A percentile compares a stretch with the other conserved stretches of the same genome.
These are phyloP conservation scores for Matsumurasca onukii DNA, from an alignment of 1,140 invertebrate species.

Conservation along the genomic window DNA sequence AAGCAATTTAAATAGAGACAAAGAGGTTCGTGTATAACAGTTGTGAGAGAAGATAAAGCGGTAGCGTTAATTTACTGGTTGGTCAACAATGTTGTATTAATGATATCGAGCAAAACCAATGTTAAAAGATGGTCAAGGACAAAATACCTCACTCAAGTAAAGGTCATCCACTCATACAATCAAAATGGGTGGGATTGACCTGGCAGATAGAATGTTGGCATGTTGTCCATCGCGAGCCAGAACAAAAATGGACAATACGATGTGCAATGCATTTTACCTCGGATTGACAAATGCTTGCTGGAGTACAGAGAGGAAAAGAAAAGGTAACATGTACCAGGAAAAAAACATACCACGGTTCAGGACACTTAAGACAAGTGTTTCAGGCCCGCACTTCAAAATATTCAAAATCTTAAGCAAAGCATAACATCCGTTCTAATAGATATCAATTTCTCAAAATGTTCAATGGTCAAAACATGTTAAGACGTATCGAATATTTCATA, in stretches of 20 bases:
- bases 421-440: no score
- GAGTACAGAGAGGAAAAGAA: no score
- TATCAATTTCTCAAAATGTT: no score
- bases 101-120: conserved; percentile 28
- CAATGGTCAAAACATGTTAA: no score
- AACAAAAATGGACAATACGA: conserved; percentile 37
- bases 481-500: no score
- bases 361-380: no score
- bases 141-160: conserved; percentile 40
- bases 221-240: conserved; percentile 37
- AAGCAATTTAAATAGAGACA: no score
- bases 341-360: no score
- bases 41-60: conserved; percentile 12
- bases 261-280: conserved; percentile 34
- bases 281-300: no score
- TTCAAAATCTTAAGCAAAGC: no score
- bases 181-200: conserved; percentile 43
- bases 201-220: conserved; percentile 34
- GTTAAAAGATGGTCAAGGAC: conserved; percentile 43
- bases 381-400: no score
- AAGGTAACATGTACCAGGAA: no score
- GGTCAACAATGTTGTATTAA: conserved; percentile 27
- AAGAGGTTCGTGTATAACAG: background rate
- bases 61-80: conserved; percentile 34
- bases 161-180: conserved; percentile 45